These are phyloP conservation scores for Tribolium castaneum DNA, from an alignment of 1,140 invertebrate genomes.

Conservation along the genomic window DNA sequence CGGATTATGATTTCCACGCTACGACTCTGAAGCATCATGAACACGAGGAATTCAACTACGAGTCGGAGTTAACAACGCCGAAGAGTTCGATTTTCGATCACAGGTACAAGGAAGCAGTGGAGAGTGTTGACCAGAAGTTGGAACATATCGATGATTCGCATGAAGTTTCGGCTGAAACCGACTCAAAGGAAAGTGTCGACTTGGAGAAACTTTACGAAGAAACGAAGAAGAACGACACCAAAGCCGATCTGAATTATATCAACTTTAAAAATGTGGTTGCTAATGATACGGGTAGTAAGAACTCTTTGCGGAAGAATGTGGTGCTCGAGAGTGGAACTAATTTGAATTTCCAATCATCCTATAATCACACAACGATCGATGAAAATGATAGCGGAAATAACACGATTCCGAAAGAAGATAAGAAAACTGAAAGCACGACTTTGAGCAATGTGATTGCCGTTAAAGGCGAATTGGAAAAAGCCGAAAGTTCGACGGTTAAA, in stretches of 20 bases:
- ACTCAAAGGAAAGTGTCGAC: constrained; percentile 34
- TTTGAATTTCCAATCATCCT: constrained; percentile 50
- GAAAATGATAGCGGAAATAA: constrained; percentile 36
- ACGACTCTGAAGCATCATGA: constrained; percentile 23
- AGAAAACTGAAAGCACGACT: constrained; percentile 9
- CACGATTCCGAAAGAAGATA: background rate
- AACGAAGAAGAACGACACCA: constrained; percentile 22
- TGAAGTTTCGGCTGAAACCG: background rate
- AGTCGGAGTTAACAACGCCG: constrained; percentile 56
- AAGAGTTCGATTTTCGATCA: constrained; percentile 53
- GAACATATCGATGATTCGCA: constrained; percentile 42
- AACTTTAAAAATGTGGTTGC: constrained; percentile 45
- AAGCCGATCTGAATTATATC: constrained; percentile 43
- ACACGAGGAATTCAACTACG: constrained; percentile 18
- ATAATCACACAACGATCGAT: constrained; percentile 47
- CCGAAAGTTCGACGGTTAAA: constrained; percentile 34
- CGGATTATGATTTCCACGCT: constrained; percentile 42
- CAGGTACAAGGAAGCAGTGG: constrained; percentile 53
- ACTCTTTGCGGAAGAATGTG: constrained; percentile 50
- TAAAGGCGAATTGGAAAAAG: constrained; percentile 7
- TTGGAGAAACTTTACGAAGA: constrained; percentile 20
- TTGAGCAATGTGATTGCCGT: constrained; percentile 16
- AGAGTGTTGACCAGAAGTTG: constrained; percentile 53
- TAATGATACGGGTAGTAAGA: constrained; percentile 53
- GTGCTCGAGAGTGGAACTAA: constrained; percentile 49